Evolutionary conservation across 2,113 vertebrate species (phyloP), one percentile per base, ranked within the genome.

Genomic region (Spheniscus mendiculus): DNA sequence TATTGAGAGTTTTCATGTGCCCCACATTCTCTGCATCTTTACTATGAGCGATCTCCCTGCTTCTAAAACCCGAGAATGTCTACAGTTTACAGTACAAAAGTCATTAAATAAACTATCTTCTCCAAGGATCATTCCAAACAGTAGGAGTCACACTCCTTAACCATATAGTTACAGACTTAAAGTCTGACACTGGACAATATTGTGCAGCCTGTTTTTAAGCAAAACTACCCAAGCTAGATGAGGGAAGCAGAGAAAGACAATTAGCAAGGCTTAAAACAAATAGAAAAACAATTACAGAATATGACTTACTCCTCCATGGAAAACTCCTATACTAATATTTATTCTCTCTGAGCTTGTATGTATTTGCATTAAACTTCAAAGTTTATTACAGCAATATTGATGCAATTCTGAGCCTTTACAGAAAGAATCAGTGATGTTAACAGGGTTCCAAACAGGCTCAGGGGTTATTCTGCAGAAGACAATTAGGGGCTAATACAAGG

Each of bases 191-290:
- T 47, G 12, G 18, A 36, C 47, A 87, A 85, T 59, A 95, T 95
- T 95, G 78, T 91, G 89, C 87, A 95, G 95, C 82, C 73, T 89
- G 83, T 81, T 97, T 93, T 94, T 69, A 77, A 91, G 95, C 45
- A 93, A 91, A 96, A 90, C 77, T 58, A 91, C 53, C 50, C 78
- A 62, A 69, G 73, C 61, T 77, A 30, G 81, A 82, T 7, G 11
- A 87, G 56, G 32, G 79, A 91, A 34, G 61, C 61, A 49, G 69
- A 87, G 44, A 77, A 96, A 83, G 69, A 89, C 83, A 89, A 92
- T 71, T 55, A 81, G 47, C 11, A 67, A 87, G 52, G 58, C 84
- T 91, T 92, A 92, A 91, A 91, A 50, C 56, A 95, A 89, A 83
- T 55, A 67, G 84, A 84, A 95, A 95, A 91, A 50, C 78, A 87